Evolutionary conservation across 2,797 vertebrate species (phyloP), one percentile per base, ranked within the genome.

Genomic region (Ctenopoma kingsleyae): DNA sequence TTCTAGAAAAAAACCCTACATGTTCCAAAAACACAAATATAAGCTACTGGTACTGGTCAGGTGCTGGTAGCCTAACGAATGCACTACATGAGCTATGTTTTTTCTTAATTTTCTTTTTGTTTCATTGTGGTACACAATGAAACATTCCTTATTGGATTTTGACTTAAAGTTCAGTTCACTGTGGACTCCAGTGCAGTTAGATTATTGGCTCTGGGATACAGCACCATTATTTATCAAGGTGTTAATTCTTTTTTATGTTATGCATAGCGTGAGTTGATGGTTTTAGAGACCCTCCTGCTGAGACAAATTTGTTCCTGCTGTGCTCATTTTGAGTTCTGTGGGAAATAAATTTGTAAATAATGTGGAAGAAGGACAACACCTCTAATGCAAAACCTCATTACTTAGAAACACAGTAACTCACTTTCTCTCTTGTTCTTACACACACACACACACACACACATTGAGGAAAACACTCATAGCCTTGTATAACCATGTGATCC

Each of bases 401-500:
- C 8, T 15, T 44, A 41, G 30, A 38, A 2, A 43, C 51, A 58
- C 25, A 52, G 4, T 4, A 19, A 17, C 55, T n/a, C 35, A 9
- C 48, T n/a, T 19, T 12, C 13, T 23, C 16, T 50, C 16, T 53
- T 50, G 59, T 30, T 44, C 9, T 3, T 27, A 50, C 41, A 71
- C 51, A 47, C 43, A 53, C 35, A 50, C 41, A 53, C 40, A 38
- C 32, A 50, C 46, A 70, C 54, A 61, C 48, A 78, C 71, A 67
- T 3, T 17, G 30, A 67, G 25, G 56, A 32, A 78, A 64, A 67
- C 81, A 83, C 62, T 61, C 51, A 10, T 1, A 48, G 48, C 43
- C 40, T 55, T 78, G 53, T 74, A 51, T 16, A 19, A 71, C 49
- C 88, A 89, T 87, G 87, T 88, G 88, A 91, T 88, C 65, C 55